Conservation (phyloP, 2,797 vertebrate genomes). For the Cottoperca gobio region DNA sequence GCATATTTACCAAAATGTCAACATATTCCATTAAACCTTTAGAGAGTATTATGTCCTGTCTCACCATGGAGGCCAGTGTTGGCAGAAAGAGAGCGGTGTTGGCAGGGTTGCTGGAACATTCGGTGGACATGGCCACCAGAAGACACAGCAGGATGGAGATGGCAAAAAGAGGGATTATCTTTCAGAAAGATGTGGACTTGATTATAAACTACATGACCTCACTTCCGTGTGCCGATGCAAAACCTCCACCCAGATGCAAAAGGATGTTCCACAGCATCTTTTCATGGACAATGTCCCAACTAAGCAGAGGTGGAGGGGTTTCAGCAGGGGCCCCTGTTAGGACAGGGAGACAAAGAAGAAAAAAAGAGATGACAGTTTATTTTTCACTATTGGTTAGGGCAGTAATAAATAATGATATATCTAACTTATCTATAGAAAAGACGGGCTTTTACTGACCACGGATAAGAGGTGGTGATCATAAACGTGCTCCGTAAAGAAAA, state of each 20-base stretch:
- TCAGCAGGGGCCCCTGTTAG: constrained; percentile 32
- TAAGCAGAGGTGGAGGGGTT: constrained; percentile 57
- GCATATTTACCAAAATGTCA: background rate
- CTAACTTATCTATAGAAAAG: background rate
- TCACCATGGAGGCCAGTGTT: constrained; percentile 90
- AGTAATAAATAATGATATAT: background rate
- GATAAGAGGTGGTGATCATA: constrained; percentile 22
- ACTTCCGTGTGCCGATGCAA: constrained; percentile 90
- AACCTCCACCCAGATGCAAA: constrained; percentile 90
- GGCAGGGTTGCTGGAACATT: constrained; percentile 91
- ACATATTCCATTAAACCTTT: background rate
- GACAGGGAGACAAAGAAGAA: background rate
- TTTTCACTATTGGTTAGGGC: background rate
- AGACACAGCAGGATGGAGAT: constrained; percentile 86
- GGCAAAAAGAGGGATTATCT: constrained; percentile 77
- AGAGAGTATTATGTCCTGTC: constrained; percentile 20
- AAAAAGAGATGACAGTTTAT: background rate
- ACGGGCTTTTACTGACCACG: background rate
- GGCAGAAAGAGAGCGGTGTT: constrained; percentile 91
- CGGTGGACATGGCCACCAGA: constrained; percentile 87
- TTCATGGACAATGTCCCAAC: constrained; percentile 85
- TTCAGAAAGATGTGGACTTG: background rate
- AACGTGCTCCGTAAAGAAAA: constrained; percentile 17
- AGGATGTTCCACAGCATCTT: constrained; percentile 92
- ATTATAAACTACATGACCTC: constrained; percentile 78